Evolutionary conservation across 2,888 invertebrate species (phyloP), one percentile per base, ranked within the genome.

Genomic region (Heteropelma amictum): DNA sequence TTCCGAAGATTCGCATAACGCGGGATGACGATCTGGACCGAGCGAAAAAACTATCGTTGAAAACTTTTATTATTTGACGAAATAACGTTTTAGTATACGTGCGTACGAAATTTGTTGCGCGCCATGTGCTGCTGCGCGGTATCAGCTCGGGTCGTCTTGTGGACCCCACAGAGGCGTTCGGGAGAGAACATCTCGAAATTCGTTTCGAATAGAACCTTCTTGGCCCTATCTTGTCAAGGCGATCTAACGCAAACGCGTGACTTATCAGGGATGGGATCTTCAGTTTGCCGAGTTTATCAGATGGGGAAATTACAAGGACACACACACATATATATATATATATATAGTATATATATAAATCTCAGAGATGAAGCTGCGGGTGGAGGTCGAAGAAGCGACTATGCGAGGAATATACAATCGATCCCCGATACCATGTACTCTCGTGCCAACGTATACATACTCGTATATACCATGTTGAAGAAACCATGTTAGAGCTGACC

Each of bases 171-270:
- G 53, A 17, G 35, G 35, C 60, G 23, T 38, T 70, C 42, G 26
- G 17, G 30, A 35, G 33, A 19, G 42, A 53, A 45, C 61, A 35
- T 30, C 73, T 63, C 65, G 70, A 75, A 75, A 75, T 75, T 61
- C 61, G 70, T 75, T 67, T 75, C 61, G 67, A 67, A 72, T 54
- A 75, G 70, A 51, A 56, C 60, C 70, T 70, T 71, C 54, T 19
- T 42, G 35, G 19, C 28, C 47, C 7, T 67, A 75, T 75, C 67
- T 61, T 10, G 2, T 23, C 61, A 42, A 65, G 33, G 67, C 47
- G 70, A 75, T 75, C 70, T 61, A 54, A 47, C 65, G 60, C 74
- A 60, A 56, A 75, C 67, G 70, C 75, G 75, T 71, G 70, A 67
- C 75, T 75, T 75, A 71, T 75, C 75, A n/a, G 75, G 26, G 40